Conservation (phyloP, 2,113 vertebrate genomes). For the Coreoperca whiteheadi region DNA sequence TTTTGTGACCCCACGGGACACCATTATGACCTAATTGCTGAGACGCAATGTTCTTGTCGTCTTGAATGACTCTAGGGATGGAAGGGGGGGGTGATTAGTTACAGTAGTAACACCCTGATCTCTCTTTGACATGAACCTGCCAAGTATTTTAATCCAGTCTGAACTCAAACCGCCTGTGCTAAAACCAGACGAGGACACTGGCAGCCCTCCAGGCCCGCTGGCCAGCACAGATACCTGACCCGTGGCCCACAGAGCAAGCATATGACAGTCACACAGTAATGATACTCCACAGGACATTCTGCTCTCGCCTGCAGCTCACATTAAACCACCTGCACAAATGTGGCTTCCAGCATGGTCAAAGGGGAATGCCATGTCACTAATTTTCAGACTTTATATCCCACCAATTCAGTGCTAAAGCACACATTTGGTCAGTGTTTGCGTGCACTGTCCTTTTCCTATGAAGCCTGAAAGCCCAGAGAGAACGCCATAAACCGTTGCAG, state of each 20-base stretch:
- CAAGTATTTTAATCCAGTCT: slow-evolving; percentile 57
- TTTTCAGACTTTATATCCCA: too few species aligned
- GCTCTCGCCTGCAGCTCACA: neutral
- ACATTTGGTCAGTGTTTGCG: too few species aligned
- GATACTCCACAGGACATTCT: slow-evolving; percentile 5
- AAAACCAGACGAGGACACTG: slow-evolving; percentile 41
- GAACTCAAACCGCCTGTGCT: slow-evolving; percentile 26
- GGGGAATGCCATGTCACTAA: neutral
- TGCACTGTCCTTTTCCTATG: neutral
- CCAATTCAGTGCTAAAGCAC: too few species aligned
- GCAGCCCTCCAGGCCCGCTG: neutral
- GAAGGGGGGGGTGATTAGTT: slow-evolving; percentile 13
- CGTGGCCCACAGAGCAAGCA: neutral
- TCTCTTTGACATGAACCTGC: slow-evolving; percentile 52
- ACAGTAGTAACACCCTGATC: neutral
- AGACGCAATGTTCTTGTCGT: neutral
- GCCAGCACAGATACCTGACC: slow-evolving; percentile 41
- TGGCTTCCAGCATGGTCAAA: neutral
- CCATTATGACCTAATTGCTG: slow-evolving; percentile 5
- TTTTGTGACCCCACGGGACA: slow-evolving; percentile 8
- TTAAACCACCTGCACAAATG: neutral
- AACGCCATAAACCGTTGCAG: neutral
- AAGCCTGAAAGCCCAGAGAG: neutral
- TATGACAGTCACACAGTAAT: neutral
- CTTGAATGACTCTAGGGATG: slow-evolving; percentile 2